Base-by-base conservation (phyloP, 1,140 invertebrate genomes). In the Drosophila pandora region DNA sequence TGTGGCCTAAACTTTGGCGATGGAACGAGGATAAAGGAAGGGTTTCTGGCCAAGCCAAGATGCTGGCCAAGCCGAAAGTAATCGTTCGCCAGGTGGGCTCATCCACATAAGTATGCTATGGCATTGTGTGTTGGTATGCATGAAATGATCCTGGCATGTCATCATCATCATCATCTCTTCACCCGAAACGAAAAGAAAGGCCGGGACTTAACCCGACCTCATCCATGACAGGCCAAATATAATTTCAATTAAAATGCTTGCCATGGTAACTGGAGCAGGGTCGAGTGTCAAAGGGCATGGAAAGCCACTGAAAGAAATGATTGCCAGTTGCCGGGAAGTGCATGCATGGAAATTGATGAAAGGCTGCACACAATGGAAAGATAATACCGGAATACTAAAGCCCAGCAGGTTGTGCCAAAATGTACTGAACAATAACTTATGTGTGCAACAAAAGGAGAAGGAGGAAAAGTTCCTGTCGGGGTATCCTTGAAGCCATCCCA, bases 241-340 rank as follows among this genome's bases (percentile, higher is more conserved):
- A 79, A 83, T 82, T 88, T 88, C 75, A 82, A 88, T 87, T 82
- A 88, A 88, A 87, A 87, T 88, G 70, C 76, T 82, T 60, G 50
- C 70, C 68, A 61, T 56, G 53, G 75, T 53, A 84, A 87, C 68
- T n/a, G 70, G 62, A 78, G 76, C 53, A 56, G 47, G 22, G 30
- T 60, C 34, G 49, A 57, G 75, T 59, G 83, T 77, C 83, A 82
- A 82, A 88, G 79, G 74, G 48, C 64, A 43, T 6, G 8, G 7
- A 60, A 10, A 32, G n/a, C 25, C 10, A 61, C 47, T 53, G 10
- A 30, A 3, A 71, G 23, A 55, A 34, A 50, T 39, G 48, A 23
- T 28, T 28, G 25, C 6, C 25, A 28, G 25, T 28, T 28, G 25
- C 25, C 25, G 5, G 25, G 1, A n/a, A 39, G 43, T 23, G 58